Percentiles rank a stretch among this genome's conserved stretches.
phyloP scores from a whole-genome alignment of 2,888 invertebrate genomes.

The Nephrotoma appendiculata region DNA sequence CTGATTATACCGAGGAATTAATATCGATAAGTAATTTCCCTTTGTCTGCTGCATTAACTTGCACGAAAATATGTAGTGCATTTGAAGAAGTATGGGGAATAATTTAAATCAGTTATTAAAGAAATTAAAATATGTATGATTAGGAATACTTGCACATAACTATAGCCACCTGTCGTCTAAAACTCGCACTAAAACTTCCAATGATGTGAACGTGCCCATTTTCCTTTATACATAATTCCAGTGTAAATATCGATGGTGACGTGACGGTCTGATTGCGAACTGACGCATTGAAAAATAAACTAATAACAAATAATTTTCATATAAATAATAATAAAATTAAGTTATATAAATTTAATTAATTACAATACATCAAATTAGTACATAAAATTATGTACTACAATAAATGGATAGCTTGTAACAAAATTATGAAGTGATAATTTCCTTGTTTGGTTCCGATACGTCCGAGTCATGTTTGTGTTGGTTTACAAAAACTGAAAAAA shows the following conservation, averaged over 20 bases:
- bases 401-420: not conserved
- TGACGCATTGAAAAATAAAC: not conserved
- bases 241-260: constrained; percentile 1
- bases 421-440: not conserved
- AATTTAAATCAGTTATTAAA: constrained; percentile 28
- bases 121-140: not conserved
- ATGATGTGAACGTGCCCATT: not conserved
- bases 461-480: not conserved
- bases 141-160: not conserved
- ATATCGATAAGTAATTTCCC: constrained; percentile 94
- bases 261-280: not conserved
- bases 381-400: not conserved
- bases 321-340: not conserved
- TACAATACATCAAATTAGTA: not conserved
- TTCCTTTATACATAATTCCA: not conserved
- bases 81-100: constrained; percentile 91
- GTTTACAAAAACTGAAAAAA: not conserved
- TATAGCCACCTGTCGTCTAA: not conserved
- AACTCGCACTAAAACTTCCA: not conserved
- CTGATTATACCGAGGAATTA: constrained; percentile 80
- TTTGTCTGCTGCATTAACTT: constrained; percentile 89
- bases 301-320: not conserved
- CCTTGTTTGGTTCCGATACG: not conserved
- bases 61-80: constrained; percentile 84
- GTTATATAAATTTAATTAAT: not conserved